These are phyloP conservation scores for Ochropleura leucogaster DNA, from an alignment of 2,888 invertebrate genomes.

Conservation along the genomic window DNA sequence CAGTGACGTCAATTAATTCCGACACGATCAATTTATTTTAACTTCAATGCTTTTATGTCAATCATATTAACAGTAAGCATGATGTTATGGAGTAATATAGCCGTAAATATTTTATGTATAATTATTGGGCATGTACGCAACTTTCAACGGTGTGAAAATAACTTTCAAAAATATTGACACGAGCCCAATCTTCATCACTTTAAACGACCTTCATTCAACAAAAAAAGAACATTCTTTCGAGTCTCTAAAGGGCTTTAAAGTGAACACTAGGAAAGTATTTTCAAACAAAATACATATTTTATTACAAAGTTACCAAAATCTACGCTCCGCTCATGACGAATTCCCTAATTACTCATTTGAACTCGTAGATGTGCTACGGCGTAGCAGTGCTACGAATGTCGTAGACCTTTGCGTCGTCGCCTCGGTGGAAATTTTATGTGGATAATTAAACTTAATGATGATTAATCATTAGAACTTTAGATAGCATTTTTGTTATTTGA, in stretches of 20 bases:
- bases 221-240: constrained; percentile 21
- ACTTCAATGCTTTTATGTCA: not conserved
- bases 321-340: constrained; percentile 47
- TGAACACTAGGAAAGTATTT: constrained; percentile 43
- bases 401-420: constrained; percentile 38
- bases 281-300: constrained; percentile 59
- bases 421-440: constrained; percentile 4
- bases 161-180: constrained; percentile 2
- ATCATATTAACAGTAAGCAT: not conserved
- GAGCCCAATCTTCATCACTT: constrained; percentile 2
- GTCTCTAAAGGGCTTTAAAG: constrained; percentile 32
- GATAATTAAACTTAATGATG: constrained; percentile 21
- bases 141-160: not conserved
- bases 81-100: not conserved
- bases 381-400: constrained; percentile 52
- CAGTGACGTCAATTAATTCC: not conserved
- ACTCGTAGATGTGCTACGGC: constrained; percentile 59
- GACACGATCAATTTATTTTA: not conserved
- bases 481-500: not conserved
- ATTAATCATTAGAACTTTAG: not conserved
- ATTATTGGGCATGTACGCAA: too few relatives aligned
- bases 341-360: constrained; percentile 62
- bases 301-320: constrained; percentile 51
- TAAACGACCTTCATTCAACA: not conserved
- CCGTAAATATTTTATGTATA: not conserved